Conservation (phyloP, 92 coral and sea anemone species). For the Zoanthus solanderi region DNA sequence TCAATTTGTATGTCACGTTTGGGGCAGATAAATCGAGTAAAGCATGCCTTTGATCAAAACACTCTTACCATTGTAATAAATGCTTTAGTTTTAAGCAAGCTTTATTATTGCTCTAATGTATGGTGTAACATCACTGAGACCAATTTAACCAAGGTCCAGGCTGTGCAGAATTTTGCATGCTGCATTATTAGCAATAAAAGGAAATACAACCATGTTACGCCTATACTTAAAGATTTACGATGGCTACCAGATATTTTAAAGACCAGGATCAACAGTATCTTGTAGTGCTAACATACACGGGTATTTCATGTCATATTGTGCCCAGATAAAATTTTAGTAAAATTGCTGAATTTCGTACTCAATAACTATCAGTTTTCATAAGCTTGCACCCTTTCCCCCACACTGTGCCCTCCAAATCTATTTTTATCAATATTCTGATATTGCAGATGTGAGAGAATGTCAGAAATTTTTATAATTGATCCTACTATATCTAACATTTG, state of each 20-base stretch:
- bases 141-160: too few relatives aligned
- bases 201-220: too few relatives aligned
- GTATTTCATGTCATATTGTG: constrained; percentile 10
- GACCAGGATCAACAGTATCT: constrained; percentile 21
- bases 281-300: constrained; percentile 11
- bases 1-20: too few relatives aligned
- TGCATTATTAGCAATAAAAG: too few relatives aligned
- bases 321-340: constrained; percentile 5
- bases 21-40: too few relatives aligned
- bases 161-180: too few relatives aligned
- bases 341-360: constrained; percentile 14
- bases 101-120: too few relatives aligned
- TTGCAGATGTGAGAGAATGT: not conserved
- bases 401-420: not conserved
- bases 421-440: not conserved
- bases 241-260: not conserved
- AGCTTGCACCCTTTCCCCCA: not conserved
- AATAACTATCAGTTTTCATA: not conserved
- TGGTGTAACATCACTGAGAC: too few relatives aligned
- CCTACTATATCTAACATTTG: not conserved
- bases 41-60: too few relatives aligned
- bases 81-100: too few relatives aligned
- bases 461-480: not conserved
- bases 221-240: too few relatives aligned
- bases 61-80: too few relatives aligned